phyloP scores from a whole-genome alignment of 2,797 vertebrate species.

The Philypnodon macrostomus region DNA sequence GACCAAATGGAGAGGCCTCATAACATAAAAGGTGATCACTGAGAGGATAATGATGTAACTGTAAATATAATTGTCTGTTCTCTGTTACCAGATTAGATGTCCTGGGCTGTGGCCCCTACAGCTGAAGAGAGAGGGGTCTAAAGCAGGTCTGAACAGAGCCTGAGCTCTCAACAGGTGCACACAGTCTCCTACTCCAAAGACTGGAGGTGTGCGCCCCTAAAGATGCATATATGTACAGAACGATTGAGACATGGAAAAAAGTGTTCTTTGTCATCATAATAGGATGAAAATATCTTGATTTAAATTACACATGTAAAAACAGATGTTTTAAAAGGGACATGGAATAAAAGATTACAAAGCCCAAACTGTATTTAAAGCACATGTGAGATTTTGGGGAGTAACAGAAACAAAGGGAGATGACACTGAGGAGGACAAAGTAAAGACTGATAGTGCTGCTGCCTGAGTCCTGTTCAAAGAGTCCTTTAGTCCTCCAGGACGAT shows the following conservation, averaged over 20 bases:
- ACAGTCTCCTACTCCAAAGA: slow-evolving; percentile 10
- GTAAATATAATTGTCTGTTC: slow-evolving; percentile 3
- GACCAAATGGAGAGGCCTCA: neutral
- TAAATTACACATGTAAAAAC: slow-evolving; percentile 78
- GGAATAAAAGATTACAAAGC: slow-evolving; percentile 64
- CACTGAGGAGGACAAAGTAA: slow-evolving; percentile 41
- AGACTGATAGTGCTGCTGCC: slow-evolving; percentile 47
- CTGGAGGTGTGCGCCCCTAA: slow-evolving; percentile 33
- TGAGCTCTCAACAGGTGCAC: slow-evolving; percentile 13
- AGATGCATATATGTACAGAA: slow-evolving; percentile 73
- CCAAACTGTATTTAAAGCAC: too few species aligned
- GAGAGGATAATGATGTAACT: slow-evolving; percentile 6
- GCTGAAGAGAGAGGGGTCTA: slow-evolving; percentile 11
- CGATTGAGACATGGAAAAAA: slow-evolving; percentile 59
- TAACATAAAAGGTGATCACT: neutral
- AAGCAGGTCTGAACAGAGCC: slow-evolving; percentile 13
- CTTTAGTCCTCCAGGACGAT: slow-evolving; percentile 90
- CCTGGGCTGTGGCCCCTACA: neutral
- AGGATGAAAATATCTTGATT: slow-evolving; percentile 66
- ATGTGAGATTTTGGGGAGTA: slow-evolving; percentile 46
- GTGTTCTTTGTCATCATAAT: slow-evolving; percentile 72
- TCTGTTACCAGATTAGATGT: slow-evolving; percentile 1
- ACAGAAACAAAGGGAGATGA: slow-evolving; percentile 55
- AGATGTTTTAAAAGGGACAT: slow-evolving; percentile 45
- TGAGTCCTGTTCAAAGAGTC: slow-evolving; percentile 37